These are phyloP conservation scores for Pipa parva DNA, from an alignment of 2,113 vertebrate genomes.

Conservation along the genomic window DNA sequence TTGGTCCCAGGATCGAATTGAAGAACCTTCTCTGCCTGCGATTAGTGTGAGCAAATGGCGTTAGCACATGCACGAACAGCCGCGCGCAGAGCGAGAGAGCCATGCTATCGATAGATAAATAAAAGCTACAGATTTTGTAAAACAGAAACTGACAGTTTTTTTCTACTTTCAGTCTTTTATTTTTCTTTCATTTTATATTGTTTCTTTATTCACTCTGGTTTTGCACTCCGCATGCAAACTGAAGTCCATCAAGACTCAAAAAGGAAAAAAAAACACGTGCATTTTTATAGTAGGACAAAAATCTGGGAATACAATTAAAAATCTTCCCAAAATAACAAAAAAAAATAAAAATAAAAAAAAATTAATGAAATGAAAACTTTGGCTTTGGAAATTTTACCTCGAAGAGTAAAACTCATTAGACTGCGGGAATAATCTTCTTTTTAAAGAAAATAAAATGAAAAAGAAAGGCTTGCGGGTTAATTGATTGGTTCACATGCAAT, in stretches of 20 bases:
- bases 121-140: conserved; percentile 14
- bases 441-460: conserved; percentile 49
- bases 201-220: conserved; percentile 57
- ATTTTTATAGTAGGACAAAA: conserved; percentile 81
- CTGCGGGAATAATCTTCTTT: conserved; percentile 58
- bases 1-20: conserved; percentile 95
- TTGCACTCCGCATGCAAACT: conserved; percentile 98
- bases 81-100: conserved; percentile 66
- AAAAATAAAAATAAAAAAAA: conserved; percentile 26
- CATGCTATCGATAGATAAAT: conserved; percentile 69
- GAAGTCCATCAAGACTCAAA: conserved; percentile 93
- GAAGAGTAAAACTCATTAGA: conserved; percentile 66
- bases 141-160: conserved; percentile 3
- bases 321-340: conserved; percentile 69
- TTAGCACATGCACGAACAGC: conserved; percentile 62
- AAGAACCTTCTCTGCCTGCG: conserved; percentile 98
- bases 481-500: conserved; percentile 73
- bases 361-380: conserved; percentile 63
- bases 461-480: conserved; percentile 68
- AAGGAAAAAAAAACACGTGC: conserved; percentile 79
- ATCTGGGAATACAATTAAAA: conserved; percentile 90
- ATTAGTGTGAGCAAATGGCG: conserved; percentile 70
- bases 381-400: conserved; percentile 70
- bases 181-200: conserved; percentile 45
- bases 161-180: conserved; percentile 24